Evolutionary conservation across 2,888 invertebrate genomes (phyloP).

Genomic region (Anodontia alba): DNA sequence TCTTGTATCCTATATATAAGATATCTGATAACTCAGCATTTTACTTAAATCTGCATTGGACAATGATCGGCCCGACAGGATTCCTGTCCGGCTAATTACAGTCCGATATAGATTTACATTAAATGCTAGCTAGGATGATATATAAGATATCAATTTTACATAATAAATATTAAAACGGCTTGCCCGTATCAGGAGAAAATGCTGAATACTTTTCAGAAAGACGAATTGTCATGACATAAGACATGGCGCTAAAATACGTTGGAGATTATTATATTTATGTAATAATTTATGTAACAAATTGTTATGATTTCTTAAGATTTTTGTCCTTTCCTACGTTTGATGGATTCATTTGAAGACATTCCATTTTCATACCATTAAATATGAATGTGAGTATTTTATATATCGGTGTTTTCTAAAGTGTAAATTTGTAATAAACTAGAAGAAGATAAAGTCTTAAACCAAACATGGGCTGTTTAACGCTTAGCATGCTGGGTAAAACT

Average conservation of each 20-base stretch:
- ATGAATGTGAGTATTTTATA: constrained; percentile 24
- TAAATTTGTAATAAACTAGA: neutral
- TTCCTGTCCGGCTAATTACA: too few relatives aligned
- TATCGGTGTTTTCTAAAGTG: constrained; percentile 14
- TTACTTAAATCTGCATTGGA: too few relatives aligned
- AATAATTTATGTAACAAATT: constrained; percentile 3
- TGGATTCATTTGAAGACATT: constrained; percentile 65
- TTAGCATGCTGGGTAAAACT: too few relatives aligned
- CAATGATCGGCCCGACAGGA: too few relatives aligned
- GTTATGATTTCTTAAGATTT: constrained; percentile 26
- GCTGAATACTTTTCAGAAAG: neutral
- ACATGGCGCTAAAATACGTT: constrained; percentile 8
- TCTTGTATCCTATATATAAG: too few relatives aligned
- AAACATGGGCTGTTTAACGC: neutral
- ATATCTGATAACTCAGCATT: too few relatives aligned
- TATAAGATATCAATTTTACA: too few relatives aligned
- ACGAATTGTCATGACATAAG: neutral
- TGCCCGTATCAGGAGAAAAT: too few relatives aligned
- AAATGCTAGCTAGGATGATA: too few relatives aligned
- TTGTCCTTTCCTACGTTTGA: constrained; percentile 56
- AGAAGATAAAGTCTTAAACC: constrained; percentile 9
- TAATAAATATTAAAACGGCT: too few relatives aligned
- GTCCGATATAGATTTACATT: too few relatives aligned
- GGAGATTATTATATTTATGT: constrained; percentile 1
- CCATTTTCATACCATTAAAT: constrained; percentile 49